These are phyloP conservation scores for Drosophila arizonae DNA, from an alignment of 1,140 invertebrate species.

Conservation along the genomic window DNA sequence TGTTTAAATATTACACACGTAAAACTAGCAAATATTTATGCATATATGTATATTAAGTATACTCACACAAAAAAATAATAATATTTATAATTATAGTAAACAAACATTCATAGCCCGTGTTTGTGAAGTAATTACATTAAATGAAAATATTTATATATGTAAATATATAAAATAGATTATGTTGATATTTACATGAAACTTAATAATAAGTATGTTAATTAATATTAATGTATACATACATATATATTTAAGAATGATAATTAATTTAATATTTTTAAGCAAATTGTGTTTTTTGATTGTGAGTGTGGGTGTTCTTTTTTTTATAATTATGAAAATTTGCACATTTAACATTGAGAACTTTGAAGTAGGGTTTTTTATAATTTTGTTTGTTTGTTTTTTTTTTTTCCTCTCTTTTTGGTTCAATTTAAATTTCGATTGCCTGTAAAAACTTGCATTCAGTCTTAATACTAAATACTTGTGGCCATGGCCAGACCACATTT, in stretches of 20 bases:
- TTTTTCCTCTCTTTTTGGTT: neutral
- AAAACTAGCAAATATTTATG: constrained; percentile 36
- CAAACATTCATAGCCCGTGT: constrained; percentile 32
- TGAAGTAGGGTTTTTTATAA: constrained; percentile 1
- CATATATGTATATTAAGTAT: constrained; percentile 12
- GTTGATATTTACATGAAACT: constrained; percentile 68
- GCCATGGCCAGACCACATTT: neutral
- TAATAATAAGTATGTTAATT: constrained; percentile 33
- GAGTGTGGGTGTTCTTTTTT: constrained; percentile 6
- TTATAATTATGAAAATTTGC: constrained; percentile 13
- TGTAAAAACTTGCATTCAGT: constrained; percentile 55
- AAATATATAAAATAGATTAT: constrained; percentile 48
- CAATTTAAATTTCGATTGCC: constrained; percentile 1
- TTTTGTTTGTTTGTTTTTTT: constrained; percentile 10
- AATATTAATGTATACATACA: neutral
- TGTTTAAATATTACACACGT: constrained; percentile 37
- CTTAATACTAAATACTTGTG: constrained; percentile 58
- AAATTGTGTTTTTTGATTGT: constrained; percentile 28
- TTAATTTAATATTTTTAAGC: constrained; percentile 52
- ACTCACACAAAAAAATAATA: constrained; percentile 24
- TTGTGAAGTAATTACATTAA: constrained; percentile 30
- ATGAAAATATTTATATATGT: constrained; percentile 1
- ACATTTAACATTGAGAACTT: constrained; percentile 38
- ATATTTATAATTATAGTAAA: neutral
- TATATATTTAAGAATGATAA: constrained; percentile 39